These are phyloP conservation scores for Garra rufa DNA, from an alignment of 2,113 vertebrate species.

Conservation along the genomic window DNA sequence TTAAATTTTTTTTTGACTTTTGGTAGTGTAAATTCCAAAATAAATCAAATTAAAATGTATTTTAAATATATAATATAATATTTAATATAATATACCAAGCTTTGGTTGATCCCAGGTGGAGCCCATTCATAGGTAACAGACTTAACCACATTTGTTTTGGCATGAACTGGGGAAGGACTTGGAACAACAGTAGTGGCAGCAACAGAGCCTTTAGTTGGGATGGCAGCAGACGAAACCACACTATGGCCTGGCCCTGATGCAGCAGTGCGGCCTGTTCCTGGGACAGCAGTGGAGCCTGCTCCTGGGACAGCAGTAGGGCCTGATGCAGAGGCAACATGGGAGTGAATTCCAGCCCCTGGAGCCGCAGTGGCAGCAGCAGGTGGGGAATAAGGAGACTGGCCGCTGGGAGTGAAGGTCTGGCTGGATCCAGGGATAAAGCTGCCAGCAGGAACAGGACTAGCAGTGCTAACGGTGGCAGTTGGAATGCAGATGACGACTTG, in stretches of 20 bases:
- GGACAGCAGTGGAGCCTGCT: neutral
- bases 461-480: constrained; percentile 64
- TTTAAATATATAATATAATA: neutral
- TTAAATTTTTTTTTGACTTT: no score
- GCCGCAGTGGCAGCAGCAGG: neutral
- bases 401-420: neutral
- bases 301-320: neutral
- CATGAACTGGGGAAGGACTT: constrained; percentile 59
- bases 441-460: constrained; percentile 29
- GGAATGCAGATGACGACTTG: constrained; percentile 87
- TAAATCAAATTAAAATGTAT: neutral
- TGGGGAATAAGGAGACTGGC: neutral
- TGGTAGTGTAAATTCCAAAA: no score
- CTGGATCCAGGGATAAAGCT: constrained; percentile 8
- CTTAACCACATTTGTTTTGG: constrained; percentile 84
- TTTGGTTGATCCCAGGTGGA: constrained; percentile 91
- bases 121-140: constrained; percentile 96
- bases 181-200: constrained; percentile 22
- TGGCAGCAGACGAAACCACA: neutral
- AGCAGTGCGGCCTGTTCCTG: neutral
- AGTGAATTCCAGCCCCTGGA: no score
- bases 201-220: neutral
- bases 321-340: neutral
- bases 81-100: constrained; percentile 76
- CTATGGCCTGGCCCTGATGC: neutral